Base-by-base conservation (phyloP, 2,888 invertebrate species). In the Drosophila borealis region DNA sequence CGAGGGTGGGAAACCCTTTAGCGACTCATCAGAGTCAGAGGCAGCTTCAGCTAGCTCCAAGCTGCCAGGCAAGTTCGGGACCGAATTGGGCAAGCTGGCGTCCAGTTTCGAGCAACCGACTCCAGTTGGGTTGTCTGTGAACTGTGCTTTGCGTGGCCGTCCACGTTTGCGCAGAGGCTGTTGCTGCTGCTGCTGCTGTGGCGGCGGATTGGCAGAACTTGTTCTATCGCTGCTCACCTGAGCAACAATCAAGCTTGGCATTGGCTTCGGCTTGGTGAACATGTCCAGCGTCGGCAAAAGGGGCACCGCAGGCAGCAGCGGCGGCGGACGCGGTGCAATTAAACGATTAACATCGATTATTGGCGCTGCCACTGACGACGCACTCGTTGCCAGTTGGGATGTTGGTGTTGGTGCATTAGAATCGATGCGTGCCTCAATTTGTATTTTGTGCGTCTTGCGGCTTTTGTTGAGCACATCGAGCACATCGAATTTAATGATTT, bases 401-500 rank as follows among this genome's bases (percentile, higher is more conserved):
- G 21, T 79, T 6, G 44, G 45, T 9, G 67, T 61, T 21, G 75
- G 63, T 6, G 83, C 84, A 79, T 90, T 91, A 2, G 91, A 92
- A 71, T 92, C 92, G 17, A 92, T 91, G 36, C 92, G 86, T 1
- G 92, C 91, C 64, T 92, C 92, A 29, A 91, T 91, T 70, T 92
- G 92, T 54, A 92, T 92, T 76, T 92, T 92, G 66, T 90, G 90
- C 14, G 82, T 84, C 41, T 90, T 91, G 6, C 92, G 84, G 64
- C 91, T 89, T 70, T 91, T 92, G 48, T 91, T 91, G 8, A 92
- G 71, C 59, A 92, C 80, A 64, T 92, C 92, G 0, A 90, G 82
- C 1, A 92, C 92, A 72, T 92, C 92, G 56, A 92, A 92, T 74
- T 92, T 92, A 2, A 89, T 89, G n/a, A 91, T 78, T 78, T 92